Conservation (phyloP, 2,888 invertebrate species). For the Dichetophora obliterata region DNA sequence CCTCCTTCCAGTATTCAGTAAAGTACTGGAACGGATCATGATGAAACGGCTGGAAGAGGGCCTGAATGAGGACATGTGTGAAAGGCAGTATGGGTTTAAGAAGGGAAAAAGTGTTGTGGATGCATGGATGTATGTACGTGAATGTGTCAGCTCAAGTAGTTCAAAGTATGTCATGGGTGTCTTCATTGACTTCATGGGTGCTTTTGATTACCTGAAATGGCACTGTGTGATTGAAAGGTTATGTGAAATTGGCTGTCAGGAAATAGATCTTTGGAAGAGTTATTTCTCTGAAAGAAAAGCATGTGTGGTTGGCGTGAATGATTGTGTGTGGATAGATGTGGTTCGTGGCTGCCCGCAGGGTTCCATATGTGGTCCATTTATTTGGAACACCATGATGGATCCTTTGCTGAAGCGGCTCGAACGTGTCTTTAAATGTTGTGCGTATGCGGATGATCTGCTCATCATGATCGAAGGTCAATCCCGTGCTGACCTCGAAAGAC, state of each 20-base stretch:
- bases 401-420: slow-evolving; percentile 31
- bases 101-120: slow-evolving; percentile 30
- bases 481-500: slow-evolving; percentile 6
- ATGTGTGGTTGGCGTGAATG: background rate
- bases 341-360: slow-evolving; percentile 44
- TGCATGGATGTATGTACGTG: slow-evolving; percentile 29
- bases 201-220: no score
- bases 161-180: no score
- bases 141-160: background rate
- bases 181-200: no score
- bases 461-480: no score
- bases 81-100: no score
- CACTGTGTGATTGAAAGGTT: no score
- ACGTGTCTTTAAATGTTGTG: slow-evolving; percentile 2
- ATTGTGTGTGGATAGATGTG: background rate
- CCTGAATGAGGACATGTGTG: background rate
- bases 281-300: slow-evolving; percentile 15
- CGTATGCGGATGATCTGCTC: slow-evolving; percentile 40
- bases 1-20: no score
- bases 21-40: slow-evolving; percentile 44
- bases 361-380: no score
- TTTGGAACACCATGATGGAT: slow-evolving; percentile 49
- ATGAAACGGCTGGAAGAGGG: slow-evolving; percentile 33
- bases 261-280: slow-evolving; percentile 27
- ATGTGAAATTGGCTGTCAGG: slow-evolving; percentile 27